Base-by-base conservation (phyloP, 1,140 invertebrate genomes). In the Trichogramma pretiosum region DNA sequence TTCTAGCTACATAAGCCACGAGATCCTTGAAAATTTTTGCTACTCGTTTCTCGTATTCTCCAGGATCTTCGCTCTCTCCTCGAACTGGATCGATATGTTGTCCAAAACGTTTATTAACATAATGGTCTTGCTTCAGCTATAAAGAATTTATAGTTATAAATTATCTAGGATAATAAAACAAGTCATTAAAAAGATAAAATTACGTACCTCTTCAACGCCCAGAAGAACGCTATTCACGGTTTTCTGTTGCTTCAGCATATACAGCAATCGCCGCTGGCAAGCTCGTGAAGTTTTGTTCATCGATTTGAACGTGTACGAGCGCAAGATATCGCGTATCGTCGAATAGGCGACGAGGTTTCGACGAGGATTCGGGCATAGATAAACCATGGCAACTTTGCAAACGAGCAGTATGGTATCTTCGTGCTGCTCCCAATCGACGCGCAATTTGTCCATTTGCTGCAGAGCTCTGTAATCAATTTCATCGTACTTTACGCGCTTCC, bases 231-330 rank as follows among this genome's bases (percentile, higher is more conserved):
- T 80, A 17, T 77, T 69, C 5, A 65, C 58, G 0, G 79, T 81
- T 3, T 70, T 63, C 0, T 72, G 65, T 44, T 79, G 77, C 53
- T 79, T 79, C 60, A 82, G 60, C 68, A 84, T 77, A 54, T 80
- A 81, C 7, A 74, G 58, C 3, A 84, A 63, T 16, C 84, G 66
- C 7, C 84, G 64, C 48, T 82, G 77, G 63, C 82, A 85, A 1
- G 85, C 82, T 37, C 73, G 60, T 0, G 81, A 80, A 0, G 84
- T 86, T 63, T 88, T 88, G 54, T 85, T 82, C 19, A 67, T 58
- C 9, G 76, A 78, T 21, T 36, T 68, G 63, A 61, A 70, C 8
- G 63, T 73, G 40, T 67, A 71, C 49, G 59, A 55, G 46, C 83
- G 78, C 1, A 88, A 57, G 3, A 84, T 56, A 55, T 87, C 84